Percentiles rank a stretch among this genome's conserved stretches.
These are phyloP conservation scores for Himantopus leucocephalus DNA, from an alignment of 2,113 vertebrate species.

Conservation along the genomic window DNA sequence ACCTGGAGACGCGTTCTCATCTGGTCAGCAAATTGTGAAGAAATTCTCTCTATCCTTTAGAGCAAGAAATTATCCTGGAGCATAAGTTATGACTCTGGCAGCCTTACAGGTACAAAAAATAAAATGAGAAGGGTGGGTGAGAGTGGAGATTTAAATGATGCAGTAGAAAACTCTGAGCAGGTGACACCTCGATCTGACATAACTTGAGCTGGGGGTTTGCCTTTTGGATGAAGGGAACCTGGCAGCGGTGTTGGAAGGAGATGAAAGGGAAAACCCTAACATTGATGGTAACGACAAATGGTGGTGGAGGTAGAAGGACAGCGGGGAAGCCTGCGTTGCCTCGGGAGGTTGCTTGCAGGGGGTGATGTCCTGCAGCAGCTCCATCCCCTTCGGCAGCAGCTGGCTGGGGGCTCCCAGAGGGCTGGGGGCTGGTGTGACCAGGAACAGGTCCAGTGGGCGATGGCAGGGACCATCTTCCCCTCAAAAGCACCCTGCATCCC, in stretches of 20 bases:
- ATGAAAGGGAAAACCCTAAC: not conserved
- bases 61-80: constrained; percentile 38
- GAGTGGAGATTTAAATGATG: not conserved
- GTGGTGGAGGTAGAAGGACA: not conserved
- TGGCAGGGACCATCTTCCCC: not conserved
- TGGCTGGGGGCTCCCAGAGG: not conserved
- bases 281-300: not conserved
- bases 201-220: not conserved
- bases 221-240: not conserved
- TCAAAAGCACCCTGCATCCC: not conserved
- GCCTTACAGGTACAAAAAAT: not conserved
- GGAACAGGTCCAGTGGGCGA: not conserved
- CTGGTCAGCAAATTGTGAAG: not conserved
- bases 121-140: not conserved
- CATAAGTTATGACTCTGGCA: not conserved
- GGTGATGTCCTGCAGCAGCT: not conserved
- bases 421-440: not conserved
- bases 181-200: not conserved
- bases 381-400: not conserved
- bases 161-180: not conserved
- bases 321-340: fast-evolving
- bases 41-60: not conserved
- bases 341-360: not conserved
- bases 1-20: not conserved
- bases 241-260: not conserved